Conservation (phyloP, 2,113 vertebrate species). For the Channa argus region DNA sequence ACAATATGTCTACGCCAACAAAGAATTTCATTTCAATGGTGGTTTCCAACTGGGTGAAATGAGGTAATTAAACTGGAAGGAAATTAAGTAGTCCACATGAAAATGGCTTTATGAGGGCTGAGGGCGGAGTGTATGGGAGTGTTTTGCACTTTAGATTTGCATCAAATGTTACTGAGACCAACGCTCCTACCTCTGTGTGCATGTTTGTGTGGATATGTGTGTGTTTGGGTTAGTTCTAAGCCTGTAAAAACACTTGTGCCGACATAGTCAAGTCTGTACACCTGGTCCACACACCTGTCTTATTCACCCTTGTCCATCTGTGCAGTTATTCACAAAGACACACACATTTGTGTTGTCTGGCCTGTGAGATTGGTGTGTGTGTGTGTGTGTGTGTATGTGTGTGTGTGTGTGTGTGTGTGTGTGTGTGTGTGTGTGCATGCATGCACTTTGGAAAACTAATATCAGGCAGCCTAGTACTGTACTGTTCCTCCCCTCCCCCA, state of each 20-base stretch:
- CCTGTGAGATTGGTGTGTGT: slow-evolving; percentile 28
- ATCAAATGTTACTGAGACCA: slow-evolving; percentile 24
- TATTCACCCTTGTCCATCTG: slow-evolving; percentile 66
- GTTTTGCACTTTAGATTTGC: slow-evolving; percentile 49
- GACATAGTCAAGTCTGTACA: slow-evolving; percentile 43
- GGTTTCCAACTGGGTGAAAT: slow-evolving; percentile 56
- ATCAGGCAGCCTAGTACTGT: slow-evolving; percentile 68
- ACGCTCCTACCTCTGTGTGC: slow-evolving; percentile 23
- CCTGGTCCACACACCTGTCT: slow-evolving; percentile 66
- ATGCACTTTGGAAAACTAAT: slow-evolving; percentile 52
- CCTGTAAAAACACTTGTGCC: slow-evolving; percentile 47
- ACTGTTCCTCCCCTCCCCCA: slow-evolving; percentile 67
- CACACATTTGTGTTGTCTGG: slow-evolving; percentile 18
- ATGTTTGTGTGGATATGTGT: slow-evolving; percentile 18
- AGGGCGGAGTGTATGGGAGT: slow-evolving; percentile 51
- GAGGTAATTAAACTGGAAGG: slow-evolving; percentile 63
- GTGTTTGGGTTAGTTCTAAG: slow-evolving; percentile 34
- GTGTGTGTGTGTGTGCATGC: slow-evolving; percentile 3
- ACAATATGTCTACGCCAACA: slow-evolving; percentile 19
- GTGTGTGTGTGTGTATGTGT: slow-evolving; percentile 13
- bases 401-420: slow-evolving; percentile 18
- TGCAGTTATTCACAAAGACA: slow-evolving; percentile 30
- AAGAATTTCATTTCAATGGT: slow-evolving; percentile 48
- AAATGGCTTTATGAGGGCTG: slow-evolving; percentile 52
- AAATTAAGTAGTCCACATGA: slow-evolving; percentile 54